These are phyloP conservation scores for Drosophila emarginata DNA, from an alignment of 2,888 invertebrate genomes.

Conservation along the genomic window DNA sequence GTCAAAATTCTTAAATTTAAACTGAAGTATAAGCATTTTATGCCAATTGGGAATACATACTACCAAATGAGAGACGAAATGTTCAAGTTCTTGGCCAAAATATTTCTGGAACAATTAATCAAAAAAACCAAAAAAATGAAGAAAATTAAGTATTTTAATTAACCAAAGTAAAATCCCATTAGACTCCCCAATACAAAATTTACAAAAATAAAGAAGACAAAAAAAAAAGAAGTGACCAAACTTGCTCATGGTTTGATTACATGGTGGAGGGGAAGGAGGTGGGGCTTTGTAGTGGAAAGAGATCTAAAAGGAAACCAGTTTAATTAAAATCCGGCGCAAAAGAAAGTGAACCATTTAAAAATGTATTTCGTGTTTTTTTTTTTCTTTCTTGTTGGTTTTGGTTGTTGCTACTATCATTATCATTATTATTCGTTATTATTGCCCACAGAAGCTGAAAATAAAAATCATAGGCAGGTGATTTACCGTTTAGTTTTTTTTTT, in stretches of 20 bases:
- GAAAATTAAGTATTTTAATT: slow-evolving; percentile 19
- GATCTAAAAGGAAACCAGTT: slow-evolving; percentile 58
- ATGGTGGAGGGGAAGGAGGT: neutral
- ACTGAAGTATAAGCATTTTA: no score
- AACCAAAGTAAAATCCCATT: slow-evolving; percentile 36
- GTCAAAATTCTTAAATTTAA: no score
- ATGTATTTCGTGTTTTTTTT: slow-evolving; percentile 42
- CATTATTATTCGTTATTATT: slow-evolving; percentile 42
- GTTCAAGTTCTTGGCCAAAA: no score
- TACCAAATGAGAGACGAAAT: no score
- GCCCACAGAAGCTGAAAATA: slow-evolving; percentile 35
- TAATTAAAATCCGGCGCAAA: slow-evolving; percentile 65
- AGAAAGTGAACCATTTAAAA: slow-evolving; percentile 75
- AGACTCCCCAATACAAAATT: slow-evolving; percentile 17
- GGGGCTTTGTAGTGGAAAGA: neutral
- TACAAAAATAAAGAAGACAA: no score
- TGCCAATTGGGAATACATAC: no score
- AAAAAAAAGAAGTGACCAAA: slow-evolving; percentile 35
- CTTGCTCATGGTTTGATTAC: slow-evolving; percentile 32
- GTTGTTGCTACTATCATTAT: slow-evolving; percentile 17
- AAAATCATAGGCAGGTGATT: slow-evolving; percentile 56
- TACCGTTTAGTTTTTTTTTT: slow-evolving; percentile 56
- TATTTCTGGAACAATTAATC: no score
- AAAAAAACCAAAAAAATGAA: neutral
- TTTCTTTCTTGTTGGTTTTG: slow-evolving; percentile 10